Conservation (phyloP, 2,888 invertebrate genomes). For the Synanthedon tipuliformis region DNA sequence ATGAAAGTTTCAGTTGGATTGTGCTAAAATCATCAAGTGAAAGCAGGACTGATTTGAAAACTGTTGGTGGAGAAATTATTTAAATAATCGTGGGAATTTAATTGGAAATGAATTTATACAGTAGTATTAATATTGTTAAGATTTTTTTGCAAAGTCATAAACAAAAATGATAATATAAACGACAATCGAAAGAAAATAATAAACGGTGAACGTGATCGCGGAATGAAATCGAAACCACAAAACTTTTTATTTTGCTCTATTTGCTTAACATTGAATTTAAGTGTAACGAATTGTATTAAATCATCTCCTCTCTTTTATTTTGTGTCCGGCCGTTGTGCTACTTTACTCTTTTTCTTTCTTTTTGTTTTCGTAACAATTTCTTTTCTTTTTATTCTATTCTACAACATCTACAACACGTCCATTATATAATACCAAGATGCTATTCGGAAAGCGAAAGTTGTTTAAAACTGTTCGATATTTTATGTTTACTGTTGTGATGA, state of each 20-base stretch:
- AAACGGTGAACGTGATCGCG: neutral
- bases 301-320: conserved; percentile 13
- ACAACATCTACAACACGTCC: conserved; percentile 5
- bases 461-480: neutral
- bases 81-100: neutral
- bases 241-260: conserved; percentile 23
- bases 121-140: neutral
- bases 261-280: conserved; percentile 26
- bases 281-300: conserved; percentile 19
- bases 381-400: conserved; percentile 8
- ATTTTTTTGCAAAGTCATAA: neutral
- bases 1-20: neutral
- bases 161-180: neutral
- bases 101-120: neutral
- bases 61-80: neutral
- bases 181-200: neutral
- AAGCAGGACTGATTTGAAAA: neutral
- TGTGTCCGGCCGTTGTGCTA: conserved; percentile 1
- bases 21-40: neutral
- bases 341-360: neutral
- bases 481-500: too few species aligned
- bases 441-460: conserved; percentile 7
- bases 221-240: conserved; percentile 8
- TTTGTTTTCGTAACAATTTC: conserved; percentile 7
- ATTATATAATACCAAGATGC: conserved; percentile 2